These are phyloP conservation scores for Nymphalis c-album DNA, from an alignment of 2,888 invertebrate species.

Conservation along the genomic window DNA sequence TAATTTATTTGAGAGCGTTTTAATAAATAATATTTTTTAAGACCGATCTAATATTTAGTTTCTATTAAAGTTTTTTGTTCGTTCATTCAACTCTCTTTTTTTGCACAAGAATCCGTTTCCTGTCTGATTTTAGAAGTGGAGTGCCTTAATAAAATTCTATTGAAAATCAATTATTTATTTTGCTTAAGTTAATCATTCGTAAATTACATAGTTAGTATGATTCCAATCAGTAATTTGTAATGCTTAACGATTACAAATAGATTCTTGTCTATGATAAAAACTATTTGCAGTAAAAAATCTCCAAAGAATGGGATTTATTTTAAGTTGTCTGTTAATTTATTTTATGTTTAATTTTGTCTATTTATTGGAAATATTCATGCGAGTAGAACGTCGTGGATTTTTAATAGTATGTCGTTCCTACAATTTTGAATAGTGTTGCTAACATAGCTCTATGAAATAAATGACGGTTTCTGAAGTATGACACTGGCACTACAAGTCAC, in stretches of 20 bases:
- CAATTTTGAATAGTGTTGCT: too few species aligned
- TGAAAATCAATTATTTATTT: conserved; percentile 5
- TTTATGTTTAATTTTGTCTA: too few species aligned
- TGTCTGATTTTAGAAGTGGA: conserved; percentile 7
- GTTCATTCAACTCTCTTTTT: conserved; percentile 26
- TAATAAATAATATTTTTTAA: not conserved
- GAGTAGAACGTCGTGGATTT: too few species aligned
- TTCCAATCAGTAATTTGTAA: conserved; percentile 11
- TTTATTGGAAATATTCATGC: too few species aligned
- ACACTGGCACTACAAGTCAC: too few species aligned
- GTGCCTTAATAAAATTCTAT: not conserved
- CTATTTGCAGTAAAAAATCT: too few species aligned
- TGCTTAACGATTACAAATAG: conserved; percentile 2
- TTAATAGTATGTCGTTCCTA: too few species aligned
- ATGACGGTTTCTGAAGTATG: too few species aligned
- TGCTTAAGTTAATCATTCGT: not conserved
- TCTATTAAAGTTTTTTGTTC: conserved; percentile 10
- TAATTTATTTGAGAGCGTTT: not conserved
- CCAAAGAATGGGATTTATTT: too few species aligned
- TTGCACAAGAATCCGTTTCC: conserved; percentile 27
- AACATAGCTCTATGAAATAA: too few species aligned
- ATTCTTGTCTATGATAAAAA: too few species aligned
- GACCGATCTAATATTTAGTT: conserved; percentile 8
- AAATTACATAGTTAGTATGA: not conserved
- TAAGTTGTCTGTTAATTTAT: too few species aligned